These are phyloP conservation scores for Zosterops japonicus DNA, from an alignment of 2,113 vertebrate species.

Conservation along the genomic window DNA sequence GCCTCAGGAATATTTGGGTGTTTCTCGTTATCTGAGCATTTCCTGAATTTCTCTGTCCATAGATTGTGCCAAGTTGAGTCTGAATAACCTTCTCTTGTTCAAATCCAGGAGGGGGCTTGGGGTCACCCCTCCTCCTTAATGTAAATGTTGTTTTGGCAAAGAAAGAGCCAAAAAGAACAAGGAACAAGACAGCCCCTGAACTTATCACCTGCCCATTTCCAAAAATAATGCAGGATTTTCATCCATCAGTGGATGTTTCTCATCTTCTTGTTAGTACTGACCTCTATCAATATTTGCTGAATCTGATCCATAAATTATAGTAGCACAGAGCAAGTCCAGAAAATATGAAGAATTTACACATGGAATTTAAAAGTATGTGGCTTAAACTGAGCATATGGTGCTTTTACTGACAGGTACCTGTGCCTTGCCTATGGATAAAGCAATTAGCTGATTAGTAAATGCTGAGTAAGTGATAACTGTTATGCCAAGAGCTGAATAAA, in stretches of 20 bases:
- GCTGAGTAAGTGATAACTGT: not conserved
- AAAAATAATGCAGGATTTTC: not conserved
- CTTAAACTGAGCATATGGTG: not conserved
- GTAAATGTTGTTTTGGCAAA: not conserved
- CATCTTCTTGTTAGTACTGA: not conserved
- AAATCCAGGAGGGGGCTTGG: not conserved
- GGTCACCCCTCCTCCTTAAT: not conserved
- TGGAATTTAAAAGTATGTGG: not conserved
- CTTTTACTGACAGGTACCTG: not conserved
- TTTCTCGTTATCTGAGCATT: not conserved
- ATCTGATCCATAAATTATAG: not conserved
- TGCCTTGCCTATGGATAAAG: not conserved
- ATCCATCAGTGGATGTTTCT: not conserved
- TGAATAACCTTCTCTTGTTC: not conserved
- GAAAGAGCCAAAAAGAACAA: not conserved
- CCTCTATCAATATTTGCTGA: not conserved
- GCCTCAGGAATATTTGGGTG: not conserved
- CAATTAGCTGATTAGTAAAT: not conserved
- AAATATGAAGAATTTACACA: accelerated
- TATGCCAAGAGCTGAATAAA: not conserved
- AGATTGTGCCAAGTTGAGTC: not conserved
- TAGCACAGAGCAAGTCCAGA: not conserved
- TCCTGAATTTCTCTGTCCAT: not conserved
- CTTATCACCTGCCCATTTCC: not conserved
- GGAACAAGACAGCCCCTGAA: not conserved